These are phyloP conservation scores for Phyto melanocephala DNA, from an alignment of 2,888 invertebrate genomes.

Conservation along the genomic window DNA sequence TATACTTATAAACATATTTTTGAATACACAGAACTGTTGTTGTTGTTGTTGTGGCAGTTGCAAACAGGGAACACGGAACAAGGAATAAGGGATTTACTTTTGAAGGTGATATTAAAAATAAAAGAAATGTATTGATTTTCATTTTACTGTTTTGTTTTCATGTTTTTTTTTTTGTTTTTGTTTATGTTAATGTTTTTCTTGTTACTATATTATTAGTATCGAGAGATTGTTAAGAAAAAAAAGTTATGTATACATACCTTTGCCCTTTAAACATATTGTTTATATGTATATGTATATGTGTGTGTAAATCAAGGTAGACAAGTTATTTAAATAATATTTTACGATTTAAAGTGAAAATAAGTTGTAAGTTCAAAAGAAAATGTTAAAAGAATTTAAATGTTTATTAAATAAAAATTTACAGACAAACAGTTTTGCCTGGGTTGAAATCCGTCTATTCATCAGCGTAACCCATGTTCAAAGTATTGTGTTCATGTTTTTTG, in stretches of 20 bases:
- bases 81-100: constrained; percentile 12
- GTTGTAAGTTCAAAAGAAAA: too few relatives aligned
- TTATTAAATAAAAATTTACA: too few relatives aligned
- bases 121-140: constrained; percentile 38
- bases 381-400: too few relatives aligned
- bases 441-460: too few relatives aligned
- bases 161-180: background rate
- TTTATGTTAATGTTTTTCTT: background rate
- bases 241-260: background rate
- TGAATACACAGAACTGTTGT: background rate
- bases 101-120: constrained; percentile 7
- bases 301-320: background rate
- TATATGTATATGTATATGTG: background rate
- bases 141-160: constrained; percentile 10
- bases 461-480: too few relatives aligned
- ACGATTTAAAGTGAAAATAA: background rate
- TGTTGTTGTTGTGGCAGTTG: too few relatives aligned
- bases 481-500: too few relatives aligned
- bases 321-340: constrained; percentile 7
- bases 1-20: background rate
- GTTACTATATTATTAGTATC: background rate
- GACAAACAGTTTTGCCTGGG: too few relatives aligned
- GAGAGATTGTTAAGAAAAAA: constrained; percentile 17
- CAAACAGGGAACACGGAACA: background rate
- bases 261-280: constrained; percentile 7